phyloP scores from a whole-genome alignment of 1,140 invertebrate genomes.

The Rhynchophorus ferrugineus region DNA sequence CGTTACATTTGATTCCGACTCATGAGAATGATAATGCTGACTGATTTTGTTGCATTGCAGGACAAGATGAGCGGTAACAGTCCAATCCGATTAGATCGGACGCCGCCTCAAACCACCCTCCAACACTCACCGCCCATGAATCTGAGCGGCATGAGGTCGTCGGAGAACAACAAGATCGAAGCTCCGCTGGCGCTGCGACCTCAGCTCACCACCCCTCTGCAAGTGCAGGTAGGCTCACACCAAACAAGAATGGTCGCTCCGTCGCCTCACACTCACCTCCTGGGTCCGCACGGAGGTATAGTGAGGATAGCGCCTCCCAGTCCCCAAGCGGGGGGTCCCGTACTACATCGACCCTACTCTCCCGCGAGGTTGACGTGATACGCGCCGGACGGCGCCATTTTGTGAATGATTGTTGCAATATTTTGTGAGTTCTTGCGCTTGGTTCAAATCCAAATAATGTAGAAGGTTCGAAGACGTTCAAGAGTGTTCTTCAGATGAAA shows the following conservation, averaged over 20 bases:
- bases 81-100: slow-evolving; percentile 36
- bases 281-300: slow-evolving; percentile 33
- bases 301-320: slow-evolving; percentile 36
- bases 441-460: too few species aligned
- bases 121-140: slow-evolving; percentile 42
- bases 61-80: slow-evolving; percentile 20
- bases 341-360: slow-evolving; percentile 48
- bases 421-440: too few species aligned
- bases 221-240: slow-evolving; percentile 44
- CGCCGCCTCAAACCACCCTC: slow-evolving; percentile 39
- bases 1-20: slow-evolving; percentile 6
- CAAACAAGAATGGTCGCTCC: slow-evolving; percentile 34
- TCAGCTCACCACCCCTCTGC: slow-evolving; percentile 39
- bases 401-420: too few species aligned
- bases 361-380: slow-evolving; percentile 48
- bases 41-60: slow-evolving; percentile 6
- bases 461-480: too few species aligned
- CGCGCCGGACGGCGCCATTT: slow-evolving; percentile 25
- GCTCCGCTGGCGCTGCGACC: slow-evolving; percentile 38
- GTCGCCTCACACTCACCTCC: slow-evolving; percentile 31
- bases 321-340: slow-evolving; percentile 31
- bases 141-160: slow-evolving; percentile 23
- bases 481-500: too few species aligned
- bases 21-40: background rate
- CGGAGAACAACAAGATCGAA: slow-evolving; percentile 27